Percentiles rank a stretch among this genome's conserved stretches.
These are phyloP conservation scores for Stenodera caucasica DNA, from an alignment of 2,888 invertebrate genomes.

Conservation along the genomic window DNA sequence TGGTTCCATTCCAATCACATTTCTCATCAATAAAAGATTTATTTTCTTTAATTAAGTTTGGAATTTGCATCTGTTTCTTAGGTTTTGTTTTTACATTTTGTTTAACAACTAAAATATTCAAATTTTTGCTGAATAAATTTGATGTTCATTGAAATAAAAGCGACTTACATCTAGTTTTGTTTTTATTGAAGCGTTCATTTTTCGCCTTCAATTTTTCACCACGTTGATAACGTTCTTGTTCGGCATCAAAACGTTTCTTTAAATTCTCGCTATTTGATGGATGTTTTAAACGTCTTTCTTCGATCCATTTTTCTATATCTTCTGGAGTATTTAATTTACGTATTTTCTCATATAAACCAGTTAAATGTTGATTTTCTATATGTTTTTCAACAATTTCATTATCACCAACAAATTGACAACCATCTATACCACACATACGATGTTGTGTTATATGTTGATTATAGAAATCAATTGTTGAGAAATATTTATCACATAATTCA, in stretches of 20 bases:
- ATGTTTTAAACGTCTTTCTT: conserved; percentile 72
- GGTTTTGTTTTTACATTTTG: conserved; percentile 1
- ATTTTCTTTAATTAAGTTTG: conserved; percentile 13
- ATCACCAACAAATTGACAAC: conserved; percentile 79
- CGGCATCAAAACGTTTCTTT: conserved; percentile 64
- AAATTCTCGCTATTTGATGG: conserved; percentile 58
- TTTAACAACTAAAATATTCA: background rate
- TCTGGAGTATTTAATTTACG: conserved; percentile 75
- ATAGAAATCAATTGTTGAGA: conserved; percentile 63
- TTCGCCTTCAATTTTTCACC: conserved; percentile 71
- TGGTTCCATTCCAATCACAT: conserved; percentile 50
- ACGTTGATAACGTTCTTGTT: conserved; percentile 68
- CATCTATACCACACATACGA: conserved; percentile 76
- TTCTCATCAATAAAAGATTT: conserved; percentile 49
- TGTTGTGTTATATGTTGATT: conserved; percentile 74
- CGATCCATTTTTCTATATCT: conserved; percentile 82
- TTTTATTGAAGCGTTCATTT: conserved; percentile 53
- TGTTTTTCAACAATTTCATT: conserved; percentile 79
- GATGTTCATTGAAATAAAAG: background rate
- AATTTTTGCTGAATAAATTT: conserved; percentile 3
- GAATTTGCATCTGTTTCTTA: conserved; percentile 15
- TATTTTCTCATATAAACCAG: conserved; percentile 81
- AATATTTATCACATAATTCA: conserved; percentile 81
- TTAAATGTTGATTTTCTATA: conserved; percentile 78
- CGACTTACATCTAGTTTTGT: conserved; percentile 52